Conservation (phyloP, 2,797 vertebrate genomes). For the Mus minutoides region DNA sequence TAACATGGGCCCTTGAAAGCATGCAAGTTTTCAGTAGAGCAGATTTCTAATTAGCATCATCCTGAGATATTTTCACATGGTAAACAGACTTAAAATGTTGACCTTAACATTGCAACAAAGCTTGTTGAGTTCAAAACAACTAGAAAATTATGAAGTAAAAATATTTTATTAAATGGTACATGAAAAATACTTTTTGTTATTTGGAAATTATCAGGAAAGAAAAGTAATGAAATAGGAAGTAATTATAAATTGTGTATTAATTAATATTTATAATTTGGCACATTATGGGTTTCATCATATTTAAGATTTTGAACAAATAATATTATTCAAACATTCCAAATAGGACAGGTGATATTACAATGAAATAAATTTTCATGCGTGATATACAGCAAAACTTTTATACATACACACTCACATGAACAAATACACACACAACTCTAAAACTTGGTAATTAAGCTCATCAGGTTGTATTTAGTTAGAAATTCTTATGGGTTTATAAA, state of each 20-base stretch:
- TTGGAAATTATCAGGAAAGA: neutral
- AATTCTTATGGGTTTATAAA: neutral
- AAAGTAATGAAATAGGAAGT: constrained; percentile 6
- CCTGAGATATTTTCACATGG: neutral
- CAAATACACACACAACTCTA: too few species aligned
- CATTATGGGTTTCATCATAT: neutral
- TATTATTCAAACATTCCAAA: neutral
- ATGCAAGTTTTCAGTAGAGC: neutral
- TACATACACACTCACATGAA: neutral
- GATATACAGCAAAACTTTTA: neutral
- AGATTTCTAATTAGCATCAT: neutral
- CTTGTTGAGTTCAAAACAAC: neutral
- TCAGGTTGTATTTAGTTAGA: neutral
- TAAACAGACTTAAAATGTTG: neutral
- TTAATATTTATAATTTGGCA: neutral
- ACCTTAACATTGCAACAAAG: neutral
- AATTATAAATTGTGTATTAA: neutral
- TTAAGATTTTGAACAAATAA: neutral
- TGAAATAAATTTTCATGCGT: neutral
- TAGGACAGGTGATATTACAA: neutral
- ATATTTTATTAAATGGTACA: neutral
- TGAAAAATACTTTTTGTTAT: neutral
- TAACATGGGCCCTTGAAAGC: neutral
- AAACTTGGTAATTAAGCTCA: neutral
- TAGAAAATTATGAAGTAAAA: neutral